Conservation (phyloP, 2,888 invertebrate genomes). For the Aricia artaxerxes region DNA sequence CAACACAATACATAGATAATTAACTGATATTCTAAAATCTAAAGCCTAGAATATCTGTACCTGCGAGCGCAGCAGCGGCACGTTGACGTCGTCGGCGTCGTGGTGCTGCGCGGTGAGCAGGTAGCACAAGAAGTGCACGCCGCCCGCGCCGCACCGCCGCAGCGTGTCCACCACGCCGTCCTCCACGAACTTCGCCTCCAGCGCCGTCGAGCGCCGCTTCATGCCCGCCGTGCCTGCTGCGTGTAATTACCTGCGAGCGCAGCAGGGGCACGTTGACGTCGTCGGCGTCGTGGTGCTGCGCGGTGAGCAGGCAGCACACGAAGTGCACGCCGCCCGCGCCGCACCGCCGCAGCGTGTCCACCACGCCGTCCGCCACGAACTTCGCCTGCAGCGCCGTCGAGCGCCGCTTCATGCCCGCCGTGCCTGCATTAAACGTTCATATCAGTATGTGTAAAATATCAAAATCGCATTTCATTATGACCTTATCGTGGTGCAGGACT, state of each 20-base stretch:
- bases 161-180: slow-evolving; percentile 96
- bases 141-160: slow-evolving; percentile 86
- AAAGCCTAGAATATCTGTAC: slow-evolving; percentile 58
- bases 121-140: slow-evolving; percentile 92
- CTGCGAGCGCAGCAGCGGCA: slow-evolving; percentile 93
- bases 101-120: slow-evolving; percentile 85
- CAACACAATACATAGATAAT: too few species aligned
- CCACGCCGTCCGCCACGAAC: slow-evolving; percentile 91
- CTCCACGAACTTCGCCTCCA: slow-evolving; percentile 85
- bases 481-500: too few species aligned
- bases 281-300: slow-evolving; percentile 74
- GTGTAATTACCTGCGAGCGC: slow-evolving; percentile 87
- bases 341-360: slow-evolving; percentile 93
- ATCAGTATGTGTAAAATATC: too few species aligned
- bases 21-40: too few species aligned
- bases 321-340: slow-evolving; percentile 87
- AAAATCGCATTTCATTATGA: too few species aligned
- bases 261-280: slow-evolving; percentile 92
- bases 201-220: slow-evolving; percentile 83
- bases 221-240: neutral
- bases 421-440: slow-evolving; percentile 53
- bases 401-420: slow-evolving; percentile 87
- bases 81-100: slow-evolving; percentile 83
- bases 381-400: slow-evolving; percentile 89
- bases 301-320: slow-evolving; percentile 90